These are phyloP conservation scores for Onchidella celtica DNA, from an alignment of 2,888 invertebrate species.

Conservation along the genomic window DNA sequence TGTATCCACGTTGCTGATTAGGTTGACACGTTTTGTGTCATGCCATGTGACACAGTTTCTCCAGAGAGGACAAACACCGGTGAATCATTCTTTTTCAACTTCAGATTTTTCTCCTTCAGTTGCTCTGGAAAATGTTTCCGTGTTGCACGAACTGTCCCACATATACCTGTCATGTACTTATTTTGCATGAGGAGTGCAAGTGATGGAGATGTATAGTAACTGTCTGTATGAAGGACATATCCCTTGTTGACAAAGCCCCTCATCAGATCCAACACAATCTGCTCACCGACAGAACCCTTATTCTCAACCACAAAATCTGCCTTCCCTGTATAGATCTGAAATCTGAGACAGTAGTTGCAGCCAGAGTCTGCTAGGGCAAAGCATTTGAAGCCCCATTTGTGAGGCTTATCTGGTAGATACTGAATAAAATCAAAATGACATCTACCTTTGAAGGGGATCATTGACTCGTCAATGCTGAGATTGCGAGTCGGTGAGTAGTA, in stretches of 20 bases:
- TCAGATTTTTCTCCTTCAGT: constrained; percentile 37
- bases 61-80: constrained; percentile 53
- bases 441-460: constrained; percentile 39
- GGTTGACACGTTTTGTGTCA: constrained; percentile 54
- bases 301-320: neutral
- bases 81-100: constrained; percentile 50
- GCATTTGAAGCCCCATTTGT: constrained; percentile 14
- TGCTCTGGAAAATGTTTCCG: constrained; percentile 51
- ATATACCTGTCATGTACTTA: constrained; percentile 29
- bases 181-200: neutral
- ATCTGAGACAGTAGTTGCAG: neutral
- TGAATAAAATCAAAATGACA: constrained; percentile 3
- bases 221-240: constrained; percentile 15
- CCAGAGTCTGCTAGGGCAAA: constrained; percentile 6
- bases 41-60: constrained; percentile 57
- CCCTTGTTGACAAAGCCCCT: constrained; percentile 10
- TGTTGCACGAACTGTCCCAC: constrained; percentile 52
- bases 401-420: constrained; percentile 14
- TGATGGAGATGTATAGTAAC: constrained; percentile 13
- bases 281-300: neutral
- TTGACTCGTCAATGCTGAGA: constrained; percentile 27
- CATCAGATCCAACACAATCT: constrained; percentile 26
- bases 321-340: constrained; percentile 5
- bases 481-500: constrained; percentile 19
- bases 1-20: constrained; percentile 32